A percentile compares a stretch with the other conserved stretches of the same genome.
phyloP scores from a whole-genome alignment of 2,113 vertebrate species.

The Bubo blakistoni region DNA sequence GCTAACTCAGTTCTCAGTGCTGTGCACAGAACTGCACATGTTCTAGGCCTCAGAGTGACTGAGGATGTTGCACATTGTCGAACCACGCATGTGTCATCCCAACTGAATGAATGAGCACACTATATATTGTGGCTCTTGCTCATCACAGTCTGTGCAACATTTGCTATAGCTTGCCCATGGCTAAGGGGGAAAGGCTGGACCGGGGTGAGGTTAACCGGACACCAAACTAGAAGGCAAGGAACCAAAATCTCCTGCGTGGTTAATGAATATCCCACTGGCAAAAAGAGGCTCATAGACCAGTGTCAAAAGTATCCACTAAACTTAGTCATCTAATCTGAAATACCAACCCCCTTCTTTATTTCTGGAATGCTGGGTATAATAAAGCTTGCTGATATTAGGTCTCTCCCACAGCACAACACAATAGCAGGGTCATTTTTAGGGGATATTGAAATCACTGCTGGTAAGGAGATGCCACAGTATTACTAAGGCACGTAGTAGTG shows the following conservation, averaged over 20 bases:
- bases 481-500: not conserved
- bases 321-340: not conserved
- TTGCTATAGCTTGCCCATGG: not conserved
- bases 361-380: not conserved
- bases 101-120: not conserved
- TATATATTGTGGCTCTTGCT: not conserved
- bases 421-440: not conserved
- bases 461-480: not conserved
- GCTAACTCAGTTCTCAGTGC: not conserved
- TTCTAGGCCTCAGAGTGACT: not conserved
- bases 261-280: not conserved
- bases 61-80: not conserved
- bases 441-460: not conserved
- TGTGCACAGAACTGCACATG: not conserved
- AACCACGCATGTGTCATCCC: fast-evolving
- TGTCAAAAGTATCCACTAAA: not conserved
- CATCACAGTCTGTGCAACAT: not conserved
- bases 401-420: not conserved
- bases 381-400: not conserved
- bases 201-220: not conserved
- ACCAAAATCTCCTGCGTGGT: not conserved
- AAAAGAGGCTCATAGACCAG: not conserved
- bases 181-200: not conserved
- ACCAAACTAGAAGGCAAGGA: not conserved
- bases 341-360: not conserved